Conservation (phyloP, 2,888 invertebrate genomes). For the Agrenia bidenticulata region DNA sequence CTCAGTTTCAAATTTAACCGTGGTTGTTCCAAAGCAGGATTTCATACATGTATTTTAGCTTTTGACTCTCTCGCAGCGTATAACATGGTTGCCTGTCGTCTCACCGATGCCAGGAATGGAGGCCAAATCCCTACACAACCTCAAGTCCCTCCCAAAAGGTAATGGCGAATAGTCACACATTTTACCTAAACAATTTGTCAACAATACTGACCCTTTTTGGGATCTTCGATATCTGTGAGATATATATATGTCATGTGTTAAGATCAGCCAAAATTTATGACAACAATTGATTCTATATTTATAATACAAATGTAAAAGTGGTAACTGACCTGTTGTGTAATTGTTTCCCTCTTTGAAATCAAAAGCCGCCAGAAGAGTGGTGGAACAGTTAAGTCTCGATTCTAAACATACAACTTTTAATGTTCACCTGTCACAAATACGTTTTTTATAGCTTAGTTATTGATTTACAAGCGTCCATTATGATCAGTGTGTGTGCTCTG, state of each 20-base stretch:
- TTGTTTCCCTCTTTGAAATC: slow-evolving; percentile 18
- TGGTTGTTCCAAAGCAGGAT: slow-evolving; percentile 19
- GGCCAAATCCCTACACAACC: slow-evolving; percentile 67
- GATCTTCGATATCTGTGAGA: no score
- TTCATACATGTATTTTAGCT: slow-evolving; percentile 54
- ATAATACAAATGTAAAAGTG: neutral
- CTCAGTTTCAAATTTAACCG: neutral
- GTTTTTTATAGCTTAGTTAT: neutral
- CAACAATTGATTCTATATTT: slow-evolving; percentile 9
- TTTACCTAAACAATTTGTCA: neutral
- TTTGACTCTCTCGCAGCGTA: slow-evolving; percentile 73
- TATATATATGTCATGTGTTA: no score
- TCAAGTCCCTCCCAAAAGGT: slow-evolving; percentile 95
- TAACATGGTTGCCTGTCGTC: slow-evolving; percentile 97
- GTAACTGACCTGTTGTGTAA: slow-evolving; percentile 17
- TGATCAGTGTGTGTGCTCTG: neutral
- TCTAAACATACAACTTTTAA: slow-evolving; percentile 20
- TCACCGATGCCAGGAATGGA: slow-evolving; percentile 90
- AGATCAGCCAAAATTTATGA: no score
- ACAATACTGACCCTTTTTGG: neutral
- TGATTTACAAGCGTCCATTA: neutral
- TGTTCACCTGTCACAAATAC: slow-evolving; percentile 16
- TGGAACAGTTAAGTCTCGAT: slow-evolving; percentile 52
- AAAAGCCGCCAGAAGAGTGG: slow-evolving; percentile 50
- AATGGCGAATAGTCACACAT: slow-evolving; percentile 60